Evolutionary conservation across 2,888 invertebrate genomes (phyloP), one percentile per base, ranked within the genome.

Genomic region (Cantharis nigra): DNA sequence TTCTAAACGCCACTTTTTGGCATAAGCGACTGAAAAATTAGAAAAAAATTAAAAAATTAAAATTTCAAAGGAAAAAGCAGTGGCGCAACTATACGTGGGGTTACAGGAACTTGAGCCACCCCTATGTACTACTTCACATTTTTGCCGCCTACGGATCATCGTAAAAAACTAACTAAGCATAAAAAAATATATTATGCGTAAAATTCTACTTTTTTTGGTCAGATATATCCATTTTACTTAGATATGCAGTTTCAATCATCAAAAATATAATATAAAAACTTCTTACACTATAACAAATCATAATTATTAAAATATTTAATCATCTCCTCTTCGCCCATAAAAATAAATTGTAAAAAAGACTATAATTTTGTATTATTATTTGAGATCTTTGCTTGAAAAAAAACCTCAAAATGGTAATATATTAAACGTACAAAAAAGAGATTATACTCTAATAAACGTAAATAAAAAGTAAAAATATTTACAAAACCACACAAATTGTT

Each of bases 121-220:
- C 69, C 73, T 33, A 33, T 23, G n/a, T 30, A 64, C 69, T 62
- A 71, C 63, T 70, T 3, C 28, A 74, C 30, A 77, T 75, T 67
- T 77, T 75, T 70, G 73, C 71, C 69, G 20, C 70, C 14, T 64
- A 70, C 73, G 73, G 72, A 75, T 71, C 77, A 75, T 77, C 26
- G 76, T 80, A 82, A 79, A 86, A 84, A 83, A 79, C 82, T 83
- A 83, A 85, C 85, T 86, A 85, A 86, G 84, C 84, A 79, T 87
- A 85, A 82, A 86, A 87, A 87, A 86, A 87, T 86, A 86, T 82
- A 81, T 81, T 79, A 49, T 49, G 75, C 81, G 80, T 79, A 76
- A 79, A 79, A 78, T 73, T 72, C 73, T 78, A 78, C 78, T 64
- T 76, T 49, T 49, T 75, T 85, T 86, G 85, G 85, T 85, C 84